Conservation (phyloP, 2,113 vertebrate genomes). For the Poicephalus meyeri region DNA sequence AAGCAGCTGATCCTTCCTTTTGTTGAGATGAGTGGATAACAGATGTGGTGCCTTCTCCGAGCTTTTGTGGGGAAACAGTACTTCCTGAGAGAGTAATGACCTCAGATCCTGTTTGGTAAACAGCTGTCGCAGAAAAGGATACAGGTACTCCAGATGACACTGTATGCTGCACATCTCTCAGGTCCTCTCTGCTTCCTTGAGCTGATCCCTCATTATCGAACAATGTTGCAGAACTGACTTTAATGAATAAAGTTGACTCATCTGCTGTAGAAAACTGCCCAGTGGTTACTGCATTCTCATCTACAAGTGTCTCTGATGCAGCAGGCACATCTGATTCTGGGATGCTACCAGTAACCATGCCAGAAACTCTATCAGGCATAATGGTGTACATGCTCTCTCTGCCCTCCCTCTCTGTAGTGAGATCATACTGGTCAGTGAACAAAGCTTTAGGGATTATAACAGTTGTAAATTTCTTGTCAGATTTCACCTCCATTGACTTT, state of each 20-base stretch:
- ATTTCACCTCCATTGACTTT: constrained; percentile 68
- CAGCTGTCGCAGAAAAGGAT: constrained; percentile 43
- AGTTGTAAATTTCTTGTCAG: constrained; percentile 59
- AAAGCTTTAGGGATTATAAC: constrained; percentile 55
- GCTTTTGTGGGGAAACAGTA: neutral
- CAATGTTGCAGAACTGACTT: neutral
- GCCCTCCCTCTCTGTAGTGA: constrained; percentile 34
- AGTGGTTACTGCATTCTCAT: neutral
- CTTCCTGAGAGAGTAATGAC: neutral
- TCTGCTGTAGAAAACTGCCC: neutral
- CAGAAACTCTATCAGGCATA: constrained; percentile 4
- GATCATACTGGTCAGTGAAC: constrained; percentile 3
- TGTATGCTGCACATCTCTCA: constrained; percentile 5
- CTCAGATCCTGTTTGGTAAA: constrained; percentile 11
- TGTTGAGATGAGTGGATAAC: neutral
- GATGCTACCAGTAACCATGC: neutral
- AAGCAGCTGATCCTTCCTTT: neutral
- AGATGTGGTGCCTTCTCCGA: neutral
- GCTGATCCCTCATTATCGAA: neutral
- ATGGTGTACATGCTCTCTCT: neutral
- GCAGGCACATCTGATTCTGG: constrained; percentile 44
- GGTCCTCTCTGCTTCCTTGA: constrained; percentile 11
- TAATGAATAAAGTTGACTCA: neutral
- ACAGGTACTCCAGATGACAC: neutral
- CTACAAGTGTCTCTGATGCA: constrained; percentile 50